phyloP scores from a whole-genome alignment of 2,797 vertebrate species.

The Hapalemur alaotrensis region DNA sequence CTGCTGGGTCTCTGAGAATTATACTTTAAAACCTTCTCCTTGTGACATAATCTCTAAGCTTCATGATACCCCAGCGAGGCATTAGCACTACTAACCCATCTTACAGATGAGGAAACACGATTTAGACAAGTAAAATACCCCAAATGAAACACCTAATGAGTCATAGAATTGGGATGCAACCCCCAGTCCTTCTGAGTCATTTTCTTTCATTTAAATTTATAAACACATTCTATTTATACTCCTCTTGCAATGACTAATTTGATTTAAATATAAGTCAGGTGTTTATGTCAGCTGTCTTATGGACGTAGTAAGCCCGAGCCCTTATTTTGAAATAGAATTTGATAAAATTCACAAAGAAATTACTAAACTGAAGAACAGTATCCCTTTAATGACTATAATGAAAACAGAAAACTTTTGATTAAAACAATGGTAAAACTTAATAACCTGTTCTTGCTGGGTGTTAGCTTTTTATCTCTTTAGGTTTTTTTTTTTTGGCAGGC shows the following conservation, averaged over 20 bases:
- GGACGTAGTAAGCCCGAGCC: not conserved
- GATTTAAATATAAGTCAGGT: not conserved
- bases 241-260: not conserved
- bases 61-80: not conserved
- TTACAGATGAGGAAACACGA: not conserved
- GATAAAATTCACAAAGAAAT: conserved; percentile 30
- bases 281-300: not conserved
- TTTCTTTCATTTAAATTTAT: conserved; percentile 28
- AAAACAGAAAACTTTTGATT: not conserved
- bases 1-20: not conserved
- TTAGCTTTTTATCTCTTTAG: not conserved
- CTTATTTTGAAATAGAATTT: conserved; percentile 41
- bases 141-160: not conserved
- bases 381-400: not conserved
- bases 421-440: conserved; percentile 9
- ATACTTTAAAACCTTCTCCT: not conserved
- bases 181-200: not conserved
- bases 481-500: not conserved
- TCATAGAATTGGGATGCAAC: not conserved
- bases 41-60: not conserved
- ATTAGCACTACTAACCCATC: not conserved
- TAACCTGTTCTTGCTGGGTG: not conserved
- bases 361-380: not conserved
- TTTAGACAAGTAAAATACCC: not conserved
- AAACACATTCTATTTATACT: not conserved